These are phyloP conservation scores for Phyllopteryx taeniolatus DNA, from an alignment of 2,113 vertebrate species.

Conservation along the genomic window DNA sequence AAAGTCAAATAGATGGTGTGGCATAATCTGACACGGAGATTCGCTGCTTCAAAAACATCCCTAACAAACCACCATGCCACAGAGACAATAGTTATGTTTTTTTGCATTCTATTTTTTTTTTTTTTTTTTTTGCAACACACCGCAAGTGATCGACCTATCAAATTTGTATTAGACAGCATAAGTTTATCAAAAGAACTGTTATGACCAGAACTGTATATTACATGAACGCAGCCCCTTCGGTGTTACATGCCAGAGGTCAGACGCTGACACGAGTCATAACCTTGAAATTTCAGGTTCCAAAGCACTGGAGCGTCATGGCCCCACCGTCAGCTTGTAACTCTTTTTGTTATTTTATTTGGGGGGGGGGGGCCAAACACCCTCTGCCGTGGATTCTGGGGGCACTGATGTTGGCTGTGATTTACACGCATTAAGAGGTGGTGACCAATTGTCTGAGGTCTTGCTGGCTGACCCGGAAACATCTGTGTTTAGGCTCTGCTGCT, in stretches of 20 bases:
- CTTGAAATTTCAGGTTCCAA: conserved; percentile 23
- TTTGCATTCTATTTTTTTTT: conserved; percentile 7
- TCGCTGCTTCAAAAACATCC: conserved; percentile 74
- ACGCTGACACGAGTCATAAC: conserved; percentile 21
- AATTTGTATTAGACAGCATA: not conserved
- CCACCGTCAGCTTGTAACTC: conserved; percentile 27
- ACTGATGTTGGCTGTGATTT: conserved; percentile 62
- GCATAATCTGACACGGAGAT: conserved; percentile 78
- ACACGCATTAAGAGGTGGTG: conserved; percentile 56
- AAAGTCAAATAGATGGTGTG: conserved; percentile 81
- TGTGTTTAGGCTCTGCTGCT: conserved; percentile 64
- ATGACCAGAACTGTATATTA: conserved; percentile 18
- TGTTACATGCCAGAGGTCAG: conserved; percentile 15
- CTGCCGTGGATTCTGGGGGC: conserved; percentile 29
- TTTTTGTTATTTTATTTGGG: conserved; percentile 11
- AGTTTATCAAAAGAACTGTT: not conserved
- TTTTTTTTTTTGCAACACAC: conserved; percentile 37
- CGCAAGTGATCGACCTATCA: conserved; percentile 54
- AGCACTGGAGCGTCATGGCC: conserved; percentile 14
- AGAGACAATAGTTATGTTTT: conserved; percentile 39
- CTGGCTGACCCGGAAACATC: conserved; percentile 66
- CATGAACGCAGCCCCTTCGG: conserved; percentile 7
- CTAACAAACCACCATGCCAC: conserved; percentile 66
- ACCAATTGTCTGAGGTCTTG: conserved; percentile 59
- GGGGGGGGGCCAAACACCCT: conserved; percentile 30